Percentiles rank a stretch among this genome's conserved stretches.
These are phyloP conservation scores for Drosophila ficusphila DNA, from an alignment of 1,140 invertebrate genomes.

Conservation along the genomic window DNA sequence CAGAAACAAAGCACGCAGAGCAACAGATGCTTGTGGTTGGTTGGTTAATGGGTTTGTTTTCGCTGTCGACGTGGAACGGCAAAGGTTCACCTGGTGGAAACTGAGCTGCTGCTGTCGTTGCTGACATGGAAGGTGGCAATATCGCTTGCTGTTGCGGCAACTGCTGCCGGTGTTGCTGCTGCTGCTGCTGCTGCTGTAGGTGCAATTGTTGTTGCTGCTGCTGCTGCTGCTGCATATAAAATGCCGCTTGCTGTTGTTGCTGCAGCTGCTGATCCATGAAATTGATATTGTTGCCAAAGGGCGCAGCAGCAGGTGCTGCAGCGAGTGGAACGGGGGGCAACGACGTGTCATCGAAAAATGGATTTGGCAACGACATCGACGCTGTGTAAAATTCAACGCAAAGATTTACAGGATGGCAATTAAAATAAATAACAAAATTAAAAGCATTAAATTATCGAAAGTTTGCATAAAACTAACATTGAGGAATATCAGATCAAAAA, in stretches of 20 bases:
- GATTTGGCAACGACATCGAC: conserved; percentile 71
- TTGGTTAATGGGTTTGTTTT: conserved; percentile 29
- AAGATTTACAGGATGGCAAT: conserved; percentile 33
- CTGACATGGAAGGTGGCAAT: conserved; percentile 4
- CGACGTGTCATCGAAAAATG: conserved; percentile 75
- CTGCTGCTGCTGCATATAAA: conserved; percentile 48
- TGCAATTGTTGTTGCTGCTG: conserved; percentile 28
- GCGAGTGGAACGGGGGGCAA: conserved; percentile 31
- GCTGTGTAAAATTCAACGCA: conserved; percentile 55
- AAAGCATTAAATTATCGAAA: background rate
- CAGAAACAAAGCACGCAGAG: conserved; percentile 62
- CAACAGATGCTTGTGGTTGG: conserved; percentile 32
- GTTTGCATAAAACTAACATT: conserved; percentile 9
- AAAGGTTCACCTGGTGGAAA: conserved; percentile 69
- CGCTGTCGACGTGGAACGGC: conserved; percentile 8
- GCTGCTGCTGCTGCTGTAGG: conserved; percentile 17
- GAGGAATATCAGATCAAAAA: background rate
- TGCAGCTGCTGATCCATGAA: conserved; percentile 48
- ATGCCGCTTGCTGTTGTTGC: conserved; percentile 32
- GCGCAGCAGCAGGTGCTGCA: conserved; percentile 36
- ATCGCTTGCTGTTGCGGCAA: conserved; percentile 33
- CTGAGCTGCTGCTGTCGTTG: conserved; percentile 45
- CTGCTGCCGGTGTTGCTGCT: conserved; percentile 35
- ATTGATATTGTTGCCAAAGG: conserved; percentile 36
- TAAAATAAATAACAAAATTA: conserved; percentile 28